Percentiles rank a stretch among this genome's conserved stretches.
phyloP scores from a whole-genome alignment of 2,113 vertebrate species.

The Trogon melanurus region DNA sequence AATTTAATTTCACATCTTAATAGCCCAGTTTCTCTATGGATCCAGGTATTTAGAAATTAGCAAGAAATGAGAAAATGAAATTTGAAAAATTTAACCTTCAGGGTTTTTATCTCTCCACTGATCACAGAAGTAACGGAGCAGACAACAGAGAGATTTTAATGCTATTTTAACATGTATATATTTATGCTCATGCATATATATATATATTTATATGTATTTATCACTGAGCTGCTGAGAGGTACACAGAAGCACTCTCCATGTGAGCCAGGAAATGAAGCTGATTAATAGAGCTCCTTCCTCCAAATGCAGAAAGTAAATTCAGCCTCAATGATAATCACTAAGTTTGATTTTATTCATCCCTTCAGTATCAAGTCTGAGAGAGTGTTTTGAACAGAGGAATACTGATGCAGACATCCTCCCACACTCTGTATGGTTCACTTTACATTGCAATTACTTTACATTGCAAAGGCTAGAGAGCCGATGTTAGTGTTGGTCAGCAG shows the following conservation, averaged over 20 bases:
- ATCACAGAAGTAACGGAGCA: neutral
- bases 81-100: slow-evolving; percentile 11
- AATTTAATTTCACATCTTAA: neutral
- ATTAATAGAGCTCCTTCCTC: slow-evolving; percentile 53
- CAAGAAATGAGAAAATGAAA: neutral
- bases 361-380: neutral
- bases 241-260: neutral
- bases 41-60: slow-evolving; percentile 4
- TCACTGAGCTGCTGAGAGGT: neutral
- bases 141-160: neutral
- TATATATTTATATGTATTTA: slow-evolving; percentile 26
- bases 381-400: neutral
- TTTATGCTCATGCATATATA: neutral
- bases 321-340: slow-evolving; percentile 25
- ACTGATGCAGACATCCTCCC: neutral
- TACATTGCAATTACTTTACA: neutral
- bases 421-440: neutral
- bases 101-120: neutral
- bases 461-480: neutral
- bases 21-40: neutral
- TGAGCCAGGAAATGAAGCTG: slow-evolving; percentile 42
- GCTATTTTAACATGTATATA: slow-evolving; percentile 22
- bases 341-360: slow-evolving; percentile 46
- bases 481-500: neutral
- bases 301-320: slow-evolving; percentile 37